phyloP scores from a whole-genome alignment of 2,113 vertebrate genomes.

The Microcebus murinus region DNA sequence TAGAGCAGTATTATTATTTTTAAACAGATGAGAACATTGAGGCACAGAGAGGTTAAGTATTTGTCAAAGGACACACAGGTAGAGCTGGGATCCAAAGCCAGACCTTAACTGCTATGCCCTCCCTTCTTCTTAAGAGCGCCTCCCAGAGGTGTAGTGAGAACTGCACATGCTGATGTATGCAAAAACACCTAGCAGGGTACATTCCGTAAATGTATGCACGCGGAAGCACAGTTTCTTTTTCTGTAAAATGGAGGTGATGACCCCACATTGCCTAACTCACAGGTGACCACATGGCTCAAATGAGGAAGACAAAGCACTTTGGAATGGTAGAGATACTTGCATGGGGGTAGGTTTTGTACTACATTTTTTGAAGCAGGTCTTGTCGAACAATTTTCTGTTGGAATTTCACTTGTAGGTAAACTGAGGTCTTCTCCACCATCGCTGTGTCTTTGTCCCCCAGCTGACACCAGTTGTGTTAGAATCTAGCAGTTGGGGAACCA shows the following conservation, averaged over 20 bases:
- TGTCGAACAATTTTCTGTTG: background rate
- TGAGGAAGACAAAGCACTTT: background rate
- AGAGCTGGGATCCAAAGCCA: background rate
- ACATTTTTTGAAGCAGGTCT: background rate
- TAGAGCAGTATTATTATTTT: background rate
- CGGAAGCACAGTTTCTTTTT: background rate
- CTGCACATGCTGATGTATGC: accelerated
- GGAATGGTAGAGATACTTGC: background rate
- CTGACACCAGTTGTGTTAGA: background rate
- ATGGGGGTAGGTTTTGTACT: background rate
- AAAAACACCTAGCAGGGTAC: background rate
- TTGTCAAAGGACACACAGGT: background rate
- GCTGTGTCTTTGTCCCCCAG: background rate
- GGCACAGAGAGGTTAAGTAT: background rate
- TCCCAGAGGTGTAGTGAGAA: background rate
- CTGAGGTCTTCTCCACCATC: background rate
- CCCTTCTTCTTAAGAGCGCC: background rate
- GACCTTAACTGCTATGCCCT: background rate
- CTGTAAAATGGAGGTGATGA: background rate
- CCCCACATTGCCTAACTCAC: background rate
- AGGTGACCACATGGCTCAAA: background rate
- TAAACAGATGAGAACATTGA: background rate
- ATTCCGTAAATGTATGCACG: background rate
- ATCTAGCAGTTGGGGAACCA: accelerated
- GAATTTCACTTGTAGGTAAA: background rate